Conservation (phyloP, 2,888 invertebrate genomes). For the Endomychus coccineus region DNA sequence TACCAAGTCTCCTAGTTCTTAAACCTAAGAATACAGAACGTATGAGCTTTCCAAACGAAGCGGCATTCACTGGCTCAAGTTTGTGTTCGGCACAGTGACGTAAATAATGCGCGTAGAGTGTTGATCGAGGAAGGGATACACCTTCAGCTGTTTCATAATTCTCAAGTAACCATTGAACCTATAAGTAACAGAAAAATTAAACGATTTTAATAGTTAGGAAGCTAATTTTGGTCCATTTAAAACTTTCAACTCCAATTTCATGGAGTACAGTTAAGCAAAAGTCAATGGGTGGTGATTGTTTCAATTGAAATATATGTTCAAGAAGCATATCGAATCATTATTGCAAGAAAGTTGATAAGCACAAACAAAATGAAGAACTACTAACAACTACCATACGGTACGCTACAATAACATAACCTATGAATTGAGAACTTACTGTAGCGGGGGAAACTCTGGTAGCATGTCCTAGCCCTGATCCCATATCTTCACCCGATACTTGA, state of each 20-base stretch:
- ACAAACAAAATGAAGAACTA: too few relatives aligned
- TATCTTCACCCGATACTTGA: conserved; percentile 43
- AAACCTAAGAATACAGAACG: conserved; percentile 96
- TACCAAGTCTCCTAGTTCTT: conserved; percentile 89
- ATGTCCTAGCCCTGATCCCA: conserved; percentile 59
- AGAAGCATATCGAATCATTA: too few relatives aligned
- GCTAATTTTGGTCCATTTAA: too few relatives aligned
- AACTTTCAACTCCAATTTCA: too few relatives aligned
- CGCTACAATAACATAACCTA: too few relatives aligned
- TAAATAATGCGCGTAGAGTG: conserved; percentile 94
- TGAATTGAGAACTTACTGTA: conserved; percentile 78
- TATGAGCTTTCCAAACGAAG: conserved; percentile 98
- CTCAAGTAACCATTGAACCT: conserved; percentile 92
- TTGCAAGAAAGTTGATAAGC: too few relatives aligned
- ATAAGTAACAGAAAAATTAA: too few relatives aligned
- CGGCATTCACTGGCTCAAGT: conserved; percentile 97
- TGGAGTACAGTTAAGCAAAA: too few relatives aligned
- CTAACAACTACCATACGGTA: too few relatives aligned
- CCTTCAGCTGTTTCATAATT: conserved; percentile 98
- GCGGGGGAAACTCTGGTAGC: conserved; percentile 82
- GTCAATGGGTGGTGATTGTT: too few relatives aligned
- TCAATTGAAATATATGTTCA: too few relatives aligned
- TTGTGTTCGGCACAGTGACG: conserved; percentile 90
- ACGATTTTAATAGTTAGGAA: too few relatives aligned
- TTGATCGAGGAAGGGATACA: conserved; percentile 69